Evolutionary conservation across 2,113 vertebrate genomes (phyloP), one percentile per base, ranked within the genome.

Genomic region (Aythya baeri): DNA sequence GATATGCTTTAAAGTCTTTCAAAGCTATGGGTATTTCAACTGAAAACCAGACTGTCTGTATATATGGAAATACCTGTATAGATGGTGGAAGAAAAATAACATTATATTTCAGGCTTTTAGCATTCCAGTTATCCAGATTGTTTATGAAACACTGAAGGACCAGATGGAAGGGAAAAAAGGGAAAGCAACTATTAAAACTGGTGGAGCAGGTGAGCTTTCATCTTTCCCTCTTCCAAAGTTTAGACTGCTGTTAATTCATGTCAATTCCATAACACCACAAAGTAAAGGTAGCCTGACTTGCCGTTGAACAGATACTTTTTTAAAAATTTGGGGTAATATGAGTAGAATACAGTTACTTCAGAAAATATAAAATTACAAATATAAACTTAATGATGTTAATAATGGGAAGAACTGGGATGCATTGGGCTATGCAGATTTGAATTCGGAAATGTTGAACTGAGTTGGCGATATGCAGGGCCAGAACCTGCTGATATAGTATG

Each of bases 121-220:
- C 90, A 99, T 99, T 95, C 99, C 99, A 34, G 98, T 99, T 89
- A 99, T 99, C 92, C 99, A 99, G 97, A 99, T 99, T 49, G 99
- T 99, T 59, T 99, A 99, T 75, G 99, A 99, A 97, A 99, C 99
- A 1, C 97, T 99, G 81, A 99, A 99, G 86, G 99, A 99, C 85
- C 98, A 99, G 55, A 98, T 99, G 96, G 99, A 99, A 98, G 99
- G 99, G 82, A 99, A 99, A 96, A 99, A 98, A 84, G 99, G 99
- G 50, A 99, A 99, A 97, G 94, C 99, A 9, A 96, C 98, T 5
- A 96, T 99, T 87, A 99, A 99, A 97, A 98, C 99, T 2, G 99
- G 99, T 76, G 99, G 99, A 86, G 96, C 98, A 83, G 98, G 99
- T 99, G 95, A 96, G 77, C 31, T 73, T 89, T 74, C 80, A 1